phyloP scores from a whole-genome alignment of 2,797 vertebrate species.

The Graptemys geographica region DNA sequence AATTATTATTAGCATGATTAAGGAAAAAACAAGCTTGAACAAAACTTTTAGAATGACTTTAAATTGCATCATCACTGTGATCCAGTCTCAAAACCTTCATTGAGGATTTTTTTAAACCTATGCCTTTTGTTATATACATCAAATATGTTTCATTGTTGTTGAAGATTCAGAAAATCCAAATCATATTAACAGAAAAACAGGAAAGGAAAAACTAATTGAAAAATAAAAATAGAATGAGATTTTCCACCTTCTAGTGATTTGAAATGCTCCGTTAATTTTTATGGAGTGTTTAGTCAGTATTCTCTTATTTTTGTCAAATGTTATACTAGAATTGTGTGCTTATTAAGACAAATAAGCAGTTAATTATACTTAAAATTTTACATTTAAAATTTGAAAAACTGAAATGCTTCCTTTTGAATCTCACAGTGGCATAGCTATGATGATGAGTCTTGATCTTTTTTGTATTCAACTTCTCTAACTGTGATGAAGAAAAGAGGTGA shows the following conservation, averaged over 20 bases:
- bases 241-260: not conserved
- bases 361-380: not conserved
- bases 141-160: not conserved
- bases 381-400: not conserved
- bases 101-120: slow-evolving; percentile 6
- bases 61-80: not conserved
- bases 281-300: fast-evolving
- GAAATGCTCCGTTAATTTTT: not conserved
- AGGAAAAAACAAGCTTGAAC: not conserved
- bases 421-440: fast-evolving
- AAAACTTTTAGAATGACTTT: slow-evolving; percentile 28
- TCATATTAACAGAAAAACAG: not conserved
- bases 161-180: not conserved
- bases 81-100: slow-evolving; percentile 2
- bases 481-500: not conserved
- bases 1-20: not conserved
- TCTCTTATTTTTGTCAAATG: not conserved
- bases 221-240: not conserved
- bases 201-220: not conserved
- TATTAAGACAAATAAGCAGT: not conserved
- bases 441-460: not conserved
- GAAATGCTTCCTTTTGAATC: not conserved
- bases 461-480: not conserved
- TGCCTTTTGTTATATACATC: not conserved
- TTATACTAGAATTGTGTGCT: not conserved